A percentile compares a stretch with the other conserved stretches of the same genome.
phyloP scores from a whole-genome alignment of 1,140 invertebrate genomes.

The Drosophila truncata region DNA sequence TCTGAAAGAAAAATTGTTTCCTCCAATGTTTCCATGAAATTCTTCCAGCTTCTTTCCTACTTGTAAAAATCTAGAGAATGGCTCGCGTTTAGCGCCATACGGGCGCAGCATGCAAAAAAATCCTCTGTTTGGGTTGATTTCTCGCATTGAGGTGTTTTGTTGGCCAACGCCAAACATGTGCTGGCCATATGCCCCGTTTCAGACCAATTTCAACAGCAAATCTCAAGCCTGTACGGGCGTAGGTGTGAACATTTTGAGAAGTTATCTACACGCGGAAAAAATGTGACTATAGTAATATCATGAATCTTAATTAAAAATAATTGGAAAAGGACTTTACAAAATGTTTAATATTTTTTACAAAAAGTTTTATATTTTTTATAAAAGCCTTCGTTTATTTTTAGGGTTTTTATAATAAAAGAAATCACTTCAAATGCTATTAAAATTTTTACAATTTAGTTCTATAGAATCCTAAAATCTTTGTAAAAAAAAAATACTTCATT shows the following conservation, averaged over 20 bases:
- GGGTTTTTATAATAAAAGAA: too few species aligned
- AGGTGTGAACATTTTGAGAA: constrained; percentile 40
- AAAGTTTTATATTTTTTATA: too few species aligned
- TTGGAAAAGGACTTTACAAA: background rate
- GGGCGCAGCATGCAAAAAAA: constrained; percentile 67
- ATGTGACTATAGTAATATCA: too few species aligned
- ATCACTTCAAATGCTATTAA: too few species aligned
- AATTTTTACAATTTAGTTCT: too few species aligned
- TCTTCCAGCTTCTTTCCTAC: background rate
- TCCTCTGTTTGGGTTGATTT: constrained; percentile 46
- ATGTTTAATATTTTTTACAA: too few species aligned
- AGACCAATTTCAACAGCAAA: constrained; percentile 12
- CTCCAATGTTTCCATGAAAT: background rate
- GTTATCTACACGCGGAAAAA: constrained; percentile 14
- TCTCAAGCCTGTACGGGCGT: constrained; percentile 30
- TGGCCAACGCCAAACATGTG: constrained; percentile 62
- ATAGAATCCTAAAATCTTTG: background rate
- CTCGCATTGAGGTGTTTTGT: constrained; percentile 61
- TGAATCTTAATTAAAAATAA: too few species aligned
- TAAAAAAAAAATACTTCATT: background rate
- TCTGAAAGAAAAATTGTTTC: background rate
- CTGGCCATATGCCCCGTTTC: constrained; percentile 51
- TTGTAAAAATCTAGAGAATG: constrained; percentile 31
- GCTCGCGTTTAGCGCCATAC: constrained; percentile 70
- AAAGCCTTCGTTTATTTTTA: too few species aligned